phyloP scores from a whole-genome alignment of 2,113 vertebrate species.

The Hippocampus guttulatus region DNA sequence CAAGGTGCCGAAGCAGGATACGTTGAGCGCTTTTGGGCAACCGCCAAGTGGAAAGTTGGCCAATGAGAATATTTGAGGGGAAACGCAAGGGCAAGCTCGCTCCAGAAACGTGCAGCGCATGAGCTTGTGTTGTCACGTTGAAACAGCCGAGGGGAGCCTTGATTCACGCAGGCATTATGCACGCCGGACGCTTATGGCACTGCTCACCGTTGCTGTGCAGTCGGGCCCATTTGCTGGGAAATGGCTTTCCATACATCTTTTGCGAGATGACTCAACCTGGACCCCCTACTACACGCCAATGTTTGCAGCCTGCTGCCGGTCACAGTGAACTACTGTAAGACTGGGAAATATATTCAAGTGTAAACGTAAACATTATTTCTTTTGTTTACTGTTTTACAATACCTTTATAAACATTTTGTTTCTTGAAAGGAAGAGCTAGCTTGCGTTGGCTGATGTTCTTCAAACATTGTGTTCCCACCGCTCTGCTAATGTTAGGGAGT shows the following conservation, averaged over 20 bases:
- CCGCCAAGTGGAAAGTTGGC: background rate
- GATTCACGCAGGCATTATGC: constrained; percentile 68
- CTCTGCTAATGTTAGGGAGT: too few relatives aligned
- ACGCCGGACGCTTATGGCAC: constrained; percentile 64
- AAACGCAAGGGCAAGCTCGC: constrained; percentile 9
- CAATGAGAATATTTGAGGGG: background rate
- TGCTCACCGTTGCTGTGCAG: constrained; percentile 55
- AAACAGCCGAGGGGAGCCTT: constrained; percentile 47
- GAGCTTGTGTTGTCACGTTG: constrained; percentile 65
- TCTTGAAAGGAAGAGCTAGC: too few relatives aligned
- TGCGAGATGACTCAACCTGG: constrained; percentile 24
- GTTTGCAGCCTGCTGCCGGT: background rate
- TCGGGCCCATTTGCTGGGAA: constrained; percentile 66
- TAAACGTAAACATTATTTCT: too few relatives aligned
- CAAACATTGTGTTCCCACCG: too few relatives aligned
- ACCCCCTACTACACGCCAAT: background rate
- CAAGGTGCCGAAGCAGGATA: background rate
- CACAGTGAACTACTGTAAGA: background rate
- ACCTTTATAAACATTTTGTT: too few relatives aligned
- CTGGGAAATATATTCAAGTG: too few relatives aligned
- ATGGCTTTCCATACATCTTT: constrained; percentile 72
- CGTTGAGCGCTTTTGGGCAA: background rate
- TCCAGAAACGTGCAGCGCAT: constrained; percentile 26
- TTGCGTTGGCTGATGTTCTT: too few relatives aligned
- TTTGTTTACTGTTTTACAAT: too few relatives aligned